Evolutionary conservation across 1,140 invertebrate genomes (phyloP).

Genomic region (Papilio polyxenes): DNA sequence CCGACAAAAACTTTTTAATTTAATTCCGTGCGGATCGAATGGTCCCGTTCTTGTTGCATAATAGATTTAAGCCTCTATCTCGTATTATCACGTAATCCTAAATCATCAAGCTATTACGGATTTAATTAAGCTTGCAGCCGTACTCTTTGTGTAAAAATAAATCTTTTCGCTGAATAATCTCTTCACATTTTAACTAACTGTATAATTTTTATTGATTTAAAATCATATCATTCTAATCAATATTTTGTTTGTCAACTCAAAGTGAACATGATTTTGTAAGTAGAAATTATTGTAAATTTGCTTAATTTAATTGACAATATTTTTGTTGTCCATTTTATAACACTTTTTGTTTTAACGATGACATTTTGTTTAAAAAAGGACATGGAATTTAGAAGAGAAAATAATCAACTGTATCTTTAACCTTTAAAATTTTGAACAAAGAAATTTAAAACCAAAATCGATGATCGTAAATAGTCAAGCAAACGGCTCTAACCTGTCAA

Average conservation of each 20-base stretch:
- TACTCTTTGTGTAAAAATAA: constrained; percentile 32
- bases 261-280: background rate
- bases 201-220: background rate
- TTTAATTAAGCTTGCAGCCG: constrained; percentile 36
- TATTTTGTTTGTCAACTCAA: background rate
- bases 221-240: background rate
- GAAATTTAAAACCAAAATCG: constrained; percentile 18
- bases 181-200: background rate
- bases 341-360: too few species aligned
- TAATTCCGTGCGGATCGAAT: constrained; percentile 34
- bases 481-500: constrained; percentile 39
- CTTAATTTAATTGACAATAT: background rate
- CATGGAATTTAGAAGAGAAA: too few species aligned
- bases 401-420: background rate
- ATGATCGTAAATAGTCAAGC: background rate
- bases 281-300: background rate
- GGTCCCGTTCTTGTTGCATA: constrained; percentile 14
- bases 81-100: constrained; percentile 38
- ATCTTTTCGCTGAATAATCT: background rate
- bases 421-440: background rate
- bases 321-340: too few species aligned
- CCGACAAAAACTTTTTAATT: constrained; percentile 6
- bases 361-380: too few species aligned
- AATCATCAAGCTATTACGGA: constrained; percentile 39
- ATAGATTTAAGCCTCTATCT: constrained; percentile 29